These are phyloP conservation scores for Echinops telfairi DNA, from an alignment of 2,113 vertebrate species.

Conservation along the genomic window DNA sequence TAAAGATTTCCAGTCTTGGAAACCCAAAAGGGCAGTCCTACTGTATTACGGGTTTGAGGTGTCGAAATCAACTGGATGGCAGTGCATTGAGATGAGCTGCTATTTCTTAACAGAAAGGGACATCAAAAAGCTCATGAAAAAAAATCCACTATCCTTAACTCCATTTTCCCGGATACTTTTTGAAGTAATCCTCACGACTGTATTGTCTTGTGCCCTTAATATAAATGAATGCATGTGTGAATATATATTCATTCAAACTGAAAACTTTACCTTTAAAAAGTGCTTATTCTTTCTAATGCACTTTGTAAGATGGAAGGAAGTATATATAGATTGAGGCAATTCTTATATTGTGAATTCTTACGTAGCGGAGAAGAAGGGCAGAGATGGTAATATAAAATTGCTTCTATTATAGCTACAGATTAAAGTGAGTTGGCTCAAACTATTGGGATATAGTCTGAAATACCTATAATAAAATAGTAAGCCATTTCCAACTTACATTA, in stretches of 20 bases:
- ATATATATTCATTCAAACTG: not conserved
- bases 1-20: too few species aligned
- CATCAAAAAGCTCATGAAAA: too few species aligned
- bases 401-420: conserved; percentile 27
- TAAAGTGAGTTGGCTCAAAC: not conserved
- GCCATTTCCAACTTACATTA: not conserved
- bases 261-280: not conserved
- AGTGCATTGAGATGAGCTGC: too few species aligned
- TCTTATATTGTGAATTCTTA: not conserved
- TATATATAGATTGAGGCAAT: not conserved
- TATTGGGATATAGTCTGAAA: not conserved
- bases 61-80: too few species aligned
- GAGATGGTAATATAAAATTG: not conserved
- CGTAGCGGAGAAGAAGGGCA: not conserved
- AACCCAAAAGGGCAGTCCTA: too few species aligned
- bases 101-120: too few species aligned
- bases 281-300: not conserved
- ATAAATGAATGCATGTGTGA: not conserved
- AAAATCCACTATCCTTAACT: too few species aligned
- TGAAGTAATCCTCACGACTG: not conserved
- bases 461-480: not conserved
- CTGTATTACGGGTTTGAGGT: too few species aligned
- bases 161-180: too few species aligned
- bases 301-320: not conserved
- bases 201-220: not conserved